Evolutionary conservation across 1,140 invertebrate genomes (phyloP).

Genomic region (honey bee (Apis mellifera)): Amel_HAv3.1 CM009934.2:10139501-10140000

Average conservation of each 20-base stretch:
- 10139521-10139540: no score
- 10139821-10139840: not conserved
- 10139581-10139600: no score
- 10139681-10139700: not conserved
- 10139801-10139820: slow-evolving; percentile 28
- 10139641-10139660: no score
- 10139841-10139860: slow-evolving; percentile 38
- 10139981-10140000: slow-evolving; percentile 37
- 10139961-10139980: slow-evolving; percentile 44
- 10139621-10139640: no score
- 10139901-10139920: slow-evolving; percentile 57
- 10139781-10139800: slow-evolving; percentile 44
- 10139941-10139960: slow-evolving; percentile 63
- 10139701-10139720: no score
- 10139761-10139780: slow-evolving; percentile 26
- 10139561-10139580: no score
- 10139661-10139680: not conserved
- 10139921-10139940: slow-evolving; percentile 52
- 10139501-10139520: no score
- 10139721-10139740: not conserved
- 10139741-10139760: slow-evolving; percentile 49
- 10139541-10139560: no score
- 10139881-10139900: slow-evolving; percentile 45
- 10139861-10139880: not conserved
- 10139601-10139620: not conserved